Base-by-base conservation (phyloP, 2,797 vertebrate genomes). In the Sebastolobus altivelis region DNA sequence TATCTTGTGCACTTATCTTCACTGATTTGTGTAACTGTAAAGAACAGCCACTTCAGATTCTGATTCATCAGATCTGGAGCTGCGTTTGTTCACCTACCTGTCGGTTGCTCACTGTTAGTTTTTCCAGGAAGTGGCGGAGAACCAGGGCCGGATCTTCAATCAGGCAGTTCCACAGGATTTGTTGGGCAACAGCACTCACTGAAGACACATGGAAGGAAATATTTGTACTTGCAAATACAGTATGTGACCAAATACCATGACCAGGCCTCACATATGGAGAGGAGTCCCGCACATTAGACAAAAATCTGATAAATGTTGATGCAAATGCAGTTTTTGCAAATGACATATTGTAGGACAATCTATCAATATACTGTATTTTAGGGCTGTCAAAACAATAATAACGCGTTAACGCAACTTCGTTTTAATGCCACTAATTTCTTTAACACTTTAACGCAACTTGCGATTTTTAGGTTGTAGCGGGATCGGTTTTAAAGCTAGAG, bases 111-210 rank as follows among this genome's bases (percentile, higher is more conserved):
- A 99, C 98, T 0, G 99, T 99, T 37, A 99, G 95, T 88, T 99
- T 99, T 89, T 99, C 99, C 38, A 99, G 95, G 89, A 99, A 99
- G 93, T 99, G 99, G 20, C 98, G 96, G 35, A 99, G 96, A 74
- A 99, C 98, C 2, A 99, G 97, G 2, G 99, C 99, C 4, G 99
- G 99, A 80, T 99, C 98, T 94, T 99, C 99, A 80, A 99, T 99
- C 66, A 99, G 94, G 84, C 99, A 99, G 93, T 99, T 99, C 99
- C 99, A 99, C 66, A 99, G 94, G 80, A 99, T 98, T 92, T 99
- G 98, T 85, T 99, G 98, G 68, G 99, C 99, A 49, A 99, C 98
- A 3, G 98, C 98, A 16, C 98, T 99, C 63, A 99, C 99, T 99
- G 87, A 7, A 65, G 88, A 20, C 74, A 77, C 74, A 75, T 10